Conservation (phyloP, 2,797 vertebrate species). For the Poeciliopsis infans region DNA sequence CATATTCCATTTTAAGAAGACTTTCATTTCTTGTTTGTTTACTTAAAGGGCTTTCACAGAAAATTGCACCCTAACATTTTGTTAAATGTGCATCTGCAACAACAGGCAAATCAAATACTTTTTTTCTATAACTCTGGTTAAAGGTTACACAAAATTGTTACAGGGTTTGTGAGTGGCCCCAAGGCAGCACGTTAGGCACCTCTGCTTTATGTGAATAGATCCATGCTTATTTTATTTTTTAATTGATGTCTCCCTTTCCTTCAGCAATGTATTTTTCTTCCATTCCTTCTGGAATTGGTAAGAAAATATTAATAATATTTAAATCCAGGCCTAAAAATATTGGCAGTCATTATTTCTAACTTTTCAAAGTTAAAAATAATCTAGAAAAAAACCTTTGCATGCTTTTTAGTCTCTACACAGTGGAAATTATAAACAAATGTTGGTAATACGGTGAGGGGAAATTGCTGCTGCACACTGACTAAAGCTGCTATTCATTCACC, state of each 20-base stretch:
- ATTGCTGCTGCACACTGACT: background rate
- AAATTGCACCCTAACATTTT: background rate
- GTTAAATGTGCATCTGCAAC: background rate
- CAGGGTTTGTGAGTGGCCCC: background rate
- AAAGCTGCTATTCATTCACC: constrained; percentile 20
- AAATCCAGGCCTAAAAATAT: background rate
- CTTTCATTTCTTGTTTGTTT: background rate
- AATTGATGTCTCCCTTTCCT: background rate
- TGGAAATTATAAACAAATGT: background rate
- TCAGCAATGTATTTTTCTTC: background rate
- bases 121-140: background rate
- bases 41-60: background rate
- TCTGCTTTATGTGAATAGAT: background rate
- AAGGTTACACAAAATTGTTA: background rate
- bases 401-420: background rate
- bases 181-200: background rate
- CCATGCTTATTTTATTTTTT: background rate
- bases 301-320: background rate
- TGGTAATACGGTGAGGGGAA: constrained; percentile 9
- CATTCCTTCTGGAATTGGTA: background rate
- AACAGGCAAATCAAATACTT: background rate
- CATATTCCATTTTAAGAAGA: background rate
- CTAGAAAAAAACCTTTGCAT: background rate
- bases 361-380: background rate
- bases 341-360: background rate